phyloP scores from a whole-genome alignment of 2,888 invertebrate species.

The Clostera curtula region DNA sequence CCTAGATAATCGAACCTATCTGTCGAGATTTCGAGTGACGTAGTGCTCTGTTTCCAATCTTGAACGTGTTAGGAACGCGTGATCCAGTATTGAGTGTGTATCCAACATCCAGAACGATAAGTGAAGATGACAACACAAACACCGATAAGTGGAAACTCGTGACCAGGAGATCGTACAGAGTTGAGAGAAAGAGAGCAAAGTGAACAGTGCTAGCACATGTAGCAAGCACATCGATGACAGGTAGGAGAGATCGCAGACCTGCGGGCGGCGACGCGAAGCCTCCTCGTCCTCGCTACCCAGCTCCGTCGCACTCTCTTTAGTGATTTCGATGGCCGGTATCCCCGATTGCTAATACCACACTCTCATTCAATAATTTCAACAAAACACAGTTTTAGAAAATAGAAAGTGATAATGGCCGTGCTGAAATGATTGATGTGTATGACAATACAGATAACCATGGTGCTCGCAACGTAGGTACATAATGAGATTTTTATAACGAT shows the following conservation, averaged over 20 bases:
- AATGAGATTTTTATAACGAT: too few species aligned
- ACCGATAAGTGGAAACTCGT: constrained; percentile 68
- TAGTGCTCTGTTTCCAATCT: constrained; percentile 32
- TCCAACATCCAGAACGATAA: constrained; percentile 55
- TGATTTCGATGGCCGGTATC: constrained; percentile 82
- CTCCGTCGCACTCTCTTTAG: constrained; percentile 82
- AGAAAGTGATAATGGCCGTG: constrained; percentile 44
- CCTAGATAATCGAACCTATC: constrained; percentile 33
- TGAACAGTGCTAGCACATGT: constrained; percentile 69
- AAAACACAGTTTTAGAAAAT: constrained; percentile 38
- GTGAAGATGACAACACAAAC: constrained; percentile 68
- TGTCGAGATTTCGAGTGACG: constrained; percentile 7
- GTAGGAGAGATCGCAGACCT: constrained; percentile 71
- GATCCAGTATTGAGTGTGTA: constrained; percentile 51
- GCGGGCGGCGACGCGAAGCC: constrained; percentile 58
- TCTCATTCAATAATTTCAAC: constrained; percentile 60
- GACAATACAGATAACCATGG: constrained; percentile 28
- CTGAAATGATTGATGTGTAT: constrained; percentile 41
- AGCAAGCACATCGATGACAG: constrained; percentile 68
- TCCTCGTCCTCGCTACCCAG: constrained; percentile 81
- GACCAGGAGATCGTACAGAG: constrained; percentile 58
- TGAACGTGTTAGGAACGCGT: constrained; percentile 38
- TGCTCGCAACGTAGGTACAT: constrained; percentile 20
- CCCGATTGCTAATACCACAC: constrained; percentile 73
- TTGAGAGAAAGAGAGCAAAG: constrained; percentile 63